Evolutionary conservation across 2,797 vertebrate genomes (phyloP).

Genomic region (Sphaeramia orbicularis): DNA sequence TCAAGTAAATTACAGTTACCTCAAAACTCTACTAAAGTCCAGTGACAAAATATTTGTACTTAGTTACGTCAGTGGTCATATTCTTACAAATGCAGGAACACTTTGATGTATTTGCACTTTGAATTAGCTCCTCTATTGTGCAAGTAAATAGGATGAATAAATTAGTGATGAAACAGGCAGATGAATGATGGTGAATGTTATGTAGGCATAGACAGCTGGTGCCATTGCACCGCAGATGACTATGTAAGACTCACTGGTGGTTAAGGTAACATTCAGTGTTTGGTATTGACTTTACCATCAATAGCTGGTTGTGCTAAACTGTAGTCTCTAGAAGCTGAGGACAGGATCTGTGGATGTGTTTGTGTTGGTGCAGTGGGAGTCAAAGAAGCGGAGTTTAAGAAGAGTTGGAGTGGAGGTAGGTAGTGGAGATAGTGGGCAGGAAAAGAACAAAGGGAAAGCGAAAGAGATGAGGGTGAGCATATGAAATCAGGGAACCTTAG

Average conservation of each 20-base stretch:
- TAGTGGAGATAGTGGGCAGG: not conserved
- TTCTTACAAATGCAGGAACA: no score
- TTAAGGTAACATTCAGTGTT: conserved; percentile 7
- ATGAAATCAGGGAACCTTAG: not conserved
- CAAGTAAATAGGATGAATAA: no score
- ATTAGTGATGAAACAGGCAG: no score
- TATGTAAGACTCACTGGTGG: not conserved
- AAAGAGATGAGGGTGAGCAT: not conserved
- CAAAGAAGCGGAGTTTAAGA: not conserved
- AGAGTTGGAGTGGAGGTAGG: not conserved
- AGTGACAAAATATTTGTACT: no score
- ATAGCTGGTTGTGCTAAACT: not conserved
- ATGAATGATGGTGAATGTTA: no score
- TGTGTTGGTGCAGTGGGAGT: not conserved
- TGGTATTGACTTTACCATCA: not conserved
- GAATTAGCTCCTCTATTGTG: no score
- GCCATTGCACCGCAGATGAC: no score
- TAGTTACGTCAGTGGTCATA: no score
- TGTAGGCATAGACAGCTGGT: no score
- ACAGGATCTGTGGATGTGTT: not conserved
- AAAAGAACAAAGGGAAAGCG: conserved; percentile 10
- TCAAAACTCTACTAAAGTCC: no score
- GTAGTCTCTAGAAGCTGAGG: not conserved
- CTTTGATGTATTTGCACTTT: no score
- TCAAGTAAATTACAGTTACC: no score